These are phyloP conservation scores for Arge pagana DNA, from an alignment of 2,888 invertebrate genomes.

Conservation along the genomic window DNA sequence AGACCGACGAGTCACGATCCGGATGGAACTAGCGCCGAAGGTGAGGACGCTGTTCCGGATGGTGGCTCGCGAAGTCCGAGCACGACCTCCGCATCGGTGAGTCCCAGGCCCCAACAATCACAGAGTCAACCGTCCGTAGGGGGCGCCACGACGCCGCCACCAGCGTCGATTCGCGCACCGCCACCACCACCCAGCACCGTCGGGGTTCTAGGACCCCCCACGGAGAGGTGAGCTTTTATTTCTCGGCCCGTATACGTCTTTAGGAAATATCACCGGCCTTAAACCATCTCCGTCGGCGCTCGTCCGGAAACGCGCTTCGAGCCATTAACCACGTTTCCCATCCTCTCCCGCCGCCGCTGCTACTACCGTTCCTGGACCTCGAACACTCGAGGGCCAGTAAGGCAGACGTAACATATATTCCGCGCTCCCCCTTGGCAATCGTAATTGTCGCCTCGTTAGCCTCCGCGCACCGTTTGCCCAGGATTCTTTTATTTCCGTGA, in stretches of 20 bases:
- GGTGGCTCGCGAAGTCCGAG: conserved; percentile 53
- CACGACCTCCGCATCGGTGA: conserved; percentile 55
- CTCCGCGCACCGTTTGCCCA: background rate
- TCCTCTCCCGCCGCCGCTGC: conserved; percentile 23
- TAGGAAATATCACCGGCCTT: conserved; percentile 50
- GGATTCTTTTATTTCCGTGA: conserved; percentile 8
- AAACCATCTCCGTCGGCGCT: conserved; percentile 31
- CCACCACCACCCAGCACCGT: conserved; percentile 30
- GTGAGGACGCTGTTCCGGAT: conserved; percentile 42
- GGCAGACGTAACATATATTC: conserved; percentile 36
- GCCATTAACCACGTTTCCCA: conserved; percentile 48
- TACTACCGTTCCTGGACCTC: background rate
- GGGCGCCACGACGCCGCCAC: conserved; percentile 65
- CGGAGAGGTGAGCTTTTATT: conserved; percentile 52
- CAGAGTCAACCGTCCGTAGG: conserved; percentile 65
- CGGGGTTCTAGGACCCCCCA: conserved; percentile 48
- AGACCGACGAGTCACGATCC: conserved; percentile 46
- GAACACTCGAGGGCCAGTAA: background rate
- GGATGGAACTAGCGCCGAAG: conserved; percentile 42
- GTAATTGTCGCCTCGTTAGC: conserved; percentile 47
- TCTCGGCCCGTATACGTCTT: conserved; percentile 51
- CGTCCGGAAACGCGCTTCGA: conserved; percentile 51
- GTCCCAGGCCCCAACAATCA: conserved; percentile 53
- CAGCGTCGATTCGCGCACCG: conserved; percentile 59
- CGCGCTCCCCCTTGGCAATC: conserved; percentile 18